Base-by-base conservation (phyloP, 2,113 vertebrate species). In the Heliornis fulica region DNA sequence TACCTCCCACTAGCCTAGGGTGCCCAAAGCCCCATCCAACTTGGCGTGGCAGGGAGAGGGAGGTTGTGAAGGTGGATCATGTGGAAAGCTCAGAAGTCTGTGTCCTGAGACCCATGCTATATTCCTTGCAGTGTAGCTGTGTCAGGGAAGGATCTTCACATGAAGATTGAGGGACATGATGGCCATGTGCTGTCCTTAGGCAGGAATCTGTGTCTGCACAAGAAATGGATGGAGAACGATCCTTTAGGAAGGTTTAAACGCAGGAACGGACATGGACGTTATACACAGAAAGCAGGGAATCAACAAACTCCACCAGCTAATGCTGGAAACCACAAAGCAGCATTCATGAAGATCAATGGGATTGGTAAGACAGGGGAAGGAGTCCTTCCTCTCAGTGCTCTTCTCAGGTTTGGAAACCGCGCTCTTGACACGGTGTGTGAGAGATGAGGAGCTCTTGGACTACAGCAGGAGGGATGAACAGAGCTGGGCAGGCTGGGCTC, bases 241-340 rank as follows among this genome's bases (percentile, higher is more conserved):
- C 1, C 2, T 4, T 32, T n/a, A 13, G 57, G 74, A 59, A 78
- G 38, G 29, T 14, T 1, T 41, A n/a, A n/a, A n/a, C 38, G 61
- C 50, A 17, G 53, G 69, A 9, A 54, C 70, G 34, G 51, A 17
- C 11, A 2, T 4, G 13, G 1, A 61, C 31, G 9, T 15, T 53
- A 13, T 13, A 14, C 23, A 21, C 23, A 75, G 28, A 32, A 56
- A 82, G 4, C 38, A n/a, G n/a, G 34, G 69, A 78, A 36, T 40
- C 60, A 10, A 38, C 14, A 82, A 77, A 77, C 4, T 0, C 13
- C 54, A 51, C 22, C 22, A 41, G 0, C 0, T 13, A 21, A 11
- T 4, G 38, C 65, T 54, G 56, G 64, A 13, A 41, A 83, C 50
- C 14, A 51, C 50, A 51, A 28, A 82, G 34, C 38, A 32, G 22